These are phyloP conservation scores for Toxotes jaculatrix DNA, from an alignment of 2,113 vertebrate genomes.

Conservation along the genomic window DNA sequence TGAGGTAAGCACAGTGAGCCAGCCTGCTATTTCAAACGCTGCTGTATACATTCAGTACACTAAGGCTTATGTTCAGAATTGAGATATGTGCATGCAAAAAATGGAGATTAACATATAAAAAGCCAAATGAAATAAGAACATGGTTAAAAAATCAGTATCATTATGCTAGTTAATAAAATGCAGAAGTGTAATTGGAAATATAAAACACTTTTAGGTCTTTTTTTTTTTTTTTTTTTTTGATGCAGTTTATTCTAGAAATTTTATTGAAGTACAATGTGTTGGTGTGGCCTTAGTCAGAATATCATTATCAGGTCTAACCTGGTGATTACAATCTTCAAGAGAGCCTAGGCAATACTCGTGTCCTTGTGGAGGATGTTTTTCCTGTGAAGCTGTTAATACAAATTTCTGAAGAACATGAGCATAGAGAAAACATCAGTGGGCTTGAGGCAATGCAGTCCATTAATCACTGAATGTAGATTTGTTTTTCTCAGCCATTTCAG, in stretches of 20 bases:
- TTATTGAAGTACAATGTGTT: background rate
- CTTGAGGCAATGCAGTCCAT: background rate
- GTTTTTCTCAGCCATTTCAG: background rate
- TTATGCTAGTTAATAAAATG: background rate
- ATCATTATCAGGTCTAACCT: background rate
- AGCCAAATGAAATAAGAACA: background rate
- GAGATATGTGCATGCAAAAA: background rate
- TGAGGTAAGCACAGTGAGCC: slow-evolving; percentile 87
- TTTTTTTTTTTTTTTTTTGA: too few relatives aligned
- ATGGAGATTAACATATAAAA: background rate
- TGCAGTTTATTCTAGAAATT: background rate
- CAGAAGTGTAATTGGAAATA: background rate
- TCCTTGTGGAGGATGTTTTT: slow-evolving; percentile 1
- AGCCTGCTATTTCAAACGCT: background rate
- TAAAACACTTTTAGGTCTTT: background rate
- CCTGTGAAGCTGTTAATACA: background rate
- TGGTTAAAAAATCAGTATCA: background rate
- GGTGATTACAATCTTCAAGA: slow-evolving; percentile 3
- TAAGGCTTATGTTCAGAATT: background rate
- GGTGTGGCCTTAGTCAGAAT: background rate
- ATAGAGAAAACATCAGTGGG: background rate
- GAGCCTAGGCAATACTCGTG: background rate
- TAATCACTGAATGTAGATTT: background rate
- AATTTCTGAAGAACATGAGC: background rate
- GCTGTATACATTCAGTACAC: background rate